Percentiles rank a stretch among this genome's conserved stretches.
phyloP scores from a whole-genome alignment of 2,113 vertebrate genomes.

The Leptodactylus fuscus region DNA sequence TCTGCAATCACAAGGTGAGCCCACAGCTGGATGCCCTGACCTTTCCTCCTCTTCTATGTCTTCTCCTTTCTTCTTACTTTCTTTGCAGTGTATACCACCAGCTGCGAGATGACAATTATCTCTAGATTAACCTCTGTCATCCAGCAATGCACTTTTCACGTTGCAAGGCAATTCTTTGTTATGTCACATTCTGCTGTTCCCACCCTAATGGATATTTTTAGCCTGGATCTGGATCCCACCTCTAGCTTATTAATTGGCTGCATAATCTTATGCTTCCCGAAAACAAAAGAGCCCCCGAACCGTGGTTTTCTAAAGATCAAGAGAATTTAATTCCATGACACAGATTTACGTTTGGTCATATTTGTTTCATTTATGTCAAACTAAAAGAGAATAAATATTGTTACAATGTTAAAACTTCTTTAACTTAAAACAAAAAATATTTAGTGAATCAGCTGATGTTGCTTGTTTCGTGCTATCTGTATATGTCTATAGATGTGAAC shows the following conservation, averaged over 20 bases:
- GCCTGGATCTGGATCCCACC: constrained; percentile 2
- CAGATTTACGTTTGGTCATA: neutral
- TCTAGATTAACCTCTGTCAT: constrained; percentile 20
- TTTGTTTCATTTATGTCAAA: neutral
- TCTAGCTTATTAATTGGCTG: constrained; percentile 5
- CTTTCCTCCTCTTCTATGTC: constrained; percentile 1
- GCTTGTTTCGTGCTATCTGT: neutral
- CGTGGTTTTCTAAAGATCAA: no score
- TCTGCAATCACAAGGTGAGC: constrained; percentile 48
- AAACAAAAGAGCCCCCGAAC: constrained; percentile 30
- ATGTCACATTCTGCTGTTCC: neutral
- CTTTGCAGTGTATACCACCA: neutral
- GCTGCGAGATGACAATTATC: neutral
- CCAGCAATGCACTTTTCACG: neutral
- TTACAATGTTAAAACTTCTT: neutral
- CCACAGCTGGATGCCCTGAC: constrained; percentile 12
- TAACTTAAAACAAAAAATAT: neutral
- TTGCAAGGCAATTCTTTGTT: constrained; percentile 12
- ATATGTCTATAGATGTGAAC: neutral
- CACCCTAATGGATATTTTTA: constrained; percentile 23
- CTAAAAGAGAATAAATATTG: neutral
- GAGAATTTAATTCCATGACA: neutral
- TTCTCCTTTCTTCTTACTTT: constrained; percentile 9
- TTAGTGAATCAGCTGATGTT: neutral
- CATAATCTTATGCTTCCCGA: constrained; percentile 23